Evolutionary conservation across 2,888 invertebrate species (phyloP).

Genomic region (Clivina fossor): DNA sequence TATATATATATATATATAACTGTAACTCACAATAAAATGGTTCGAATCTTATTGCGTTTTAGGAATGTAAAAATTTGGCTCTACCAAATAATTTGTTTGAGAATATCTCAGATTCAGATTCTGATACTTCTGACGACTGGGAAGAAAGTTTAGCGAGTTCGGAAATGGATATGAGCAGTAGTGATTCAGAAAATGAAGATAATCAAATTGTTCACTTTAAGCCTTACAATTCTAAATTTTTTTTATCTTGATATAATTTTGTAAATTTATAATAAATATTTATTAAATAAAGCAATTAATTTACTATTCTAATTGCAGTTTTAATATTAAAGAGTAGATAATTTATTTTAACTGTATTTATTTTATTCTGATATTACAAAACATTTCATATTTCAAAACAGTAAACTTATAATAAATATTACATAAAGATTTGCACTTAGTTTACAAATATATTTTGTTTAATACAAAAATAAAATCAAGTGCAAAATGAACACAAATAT

Average conservation of each 20-base stretch:
- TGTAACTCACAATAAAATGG: background rate
- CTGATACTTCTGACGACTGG: constrained; percentile 20
- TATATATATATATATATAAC: background rate
- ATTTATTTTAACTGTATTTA: background rate
- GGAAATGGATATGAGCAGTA: constrained; percentile 22
- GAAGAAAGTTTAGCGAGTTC: constrained; percentile 27
- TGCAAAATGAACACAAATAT: no score
- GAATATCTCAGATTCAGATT: constrained; percentile 16
- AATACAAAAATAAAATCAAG: no score
- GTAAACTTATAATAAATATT: background rate
- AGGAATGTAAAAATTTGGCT: constrained; percentile 18
- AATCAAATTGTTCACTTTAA: constrained; percentile 1
- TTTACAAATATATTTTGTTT: no score
- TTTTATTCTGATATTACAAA: background rate
- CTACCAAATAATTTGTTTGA: constrained; percentile 2
- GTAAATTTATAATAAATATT: constrained; percentile 2
- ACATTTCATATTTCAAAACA: background rate
- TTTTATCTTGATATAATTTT: constrained; percentile 17
- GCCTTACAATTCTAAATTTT: constrained; percentile 10
- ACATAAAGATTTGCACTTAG: background rate
- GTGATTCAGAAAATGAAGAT: constrained; percentile 21
- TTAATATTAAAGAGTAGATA: no score
- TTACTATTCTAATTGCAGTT: constrained; percentile 8
- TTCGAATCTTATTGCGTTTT: constrained; percentile 1
- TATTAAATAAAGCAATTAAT: constrained; percentile 16